These are phyloP conservation scores for Eristalis arbustorum DNA, from an alignment of 2,888 invertebrate species.

Conservation along the genomic window DNA sequence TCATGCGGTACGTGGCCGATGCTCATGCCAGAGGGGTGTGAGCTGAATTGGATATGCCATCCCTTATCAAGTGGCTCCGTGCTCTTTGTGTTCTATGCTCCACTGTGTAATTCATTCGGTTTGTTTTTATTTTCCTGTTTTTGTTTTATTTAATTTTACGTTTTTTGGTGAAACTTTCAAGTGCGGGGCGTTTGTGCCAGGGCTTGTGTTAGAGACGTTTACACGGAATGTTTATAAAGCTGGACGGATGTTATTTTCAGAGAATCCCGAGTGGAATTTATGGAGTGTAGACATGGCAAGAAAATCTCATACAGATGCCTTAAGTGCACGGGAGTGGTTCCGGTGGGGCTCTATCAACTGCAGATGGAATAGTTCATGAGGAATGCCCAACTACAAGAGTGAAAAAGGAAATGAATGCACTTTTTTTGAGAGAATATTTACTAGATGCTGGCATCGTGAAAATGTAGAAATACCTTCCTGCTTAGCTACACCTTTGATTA, in stretches of 20 bases:
- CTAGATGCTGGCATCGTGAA: not conserved
- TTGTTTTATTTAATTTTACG: not conserved
- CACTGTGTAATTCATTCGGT: not conserved
- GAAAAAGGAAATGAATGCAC: not conserved
- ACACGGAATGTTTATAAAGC: not conserved
- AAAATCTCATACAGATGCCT: not conserved
- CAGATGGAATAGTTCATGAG: conserved; percentile 1
- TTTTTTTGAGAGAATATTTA: not conserved
- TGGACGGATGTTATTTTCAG: not conserved
- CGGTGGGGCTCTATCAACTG: not conserved
- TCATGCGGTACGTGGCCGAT: conserved; percentile 14
- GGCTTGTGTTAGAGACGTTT: not conserved
- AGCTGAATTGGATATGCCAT: not conserved
- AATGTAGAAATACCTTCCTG: not conserved
- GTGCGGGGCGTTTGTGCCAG: not conserved
- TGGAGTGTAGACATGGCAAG: not conserved
- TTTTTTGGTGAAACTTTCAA: not conserved
- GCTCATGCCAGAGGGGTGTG: not conserved
- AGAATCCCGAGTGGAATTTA: not conserved
- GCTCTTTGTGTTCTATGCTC: not conserved
- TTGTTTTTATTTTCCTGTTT: not conserved
- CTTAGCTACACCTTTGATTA: not conserved
- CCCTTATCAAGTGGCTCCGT: not conserved
- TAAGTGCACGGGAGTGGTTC: not conserved
- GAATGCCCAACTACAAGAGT: not conserved